Evolutionary conservation across 2,113 vertebrate species (phyloP).

Genomic region (Gymnarchus niloticus): DNA sequence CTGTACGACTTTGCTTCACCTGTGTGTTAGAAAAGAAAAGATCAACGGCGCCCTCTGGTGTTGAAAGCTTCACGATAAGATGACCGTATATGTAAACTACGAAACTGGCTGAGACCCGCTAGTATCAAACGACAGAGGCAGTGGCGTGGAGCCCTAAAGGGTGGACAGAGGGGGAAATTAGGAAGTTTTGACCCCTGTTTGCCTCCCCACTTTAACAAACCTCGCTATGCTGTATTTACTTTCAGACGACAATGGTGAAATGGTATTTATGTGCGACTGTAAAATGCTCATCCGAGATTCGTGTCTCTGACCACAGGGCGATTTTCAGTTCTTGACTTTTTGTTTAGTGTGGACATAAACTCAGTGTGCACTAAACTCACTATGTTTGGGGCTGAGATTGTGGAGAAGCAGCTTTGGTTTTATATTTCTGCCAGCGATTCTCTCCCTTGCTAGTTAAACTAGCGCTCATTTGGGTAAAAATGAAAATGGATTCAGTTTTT

Average conservation of each 20-base stretch:
- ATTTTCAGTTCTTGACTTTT: neutral
- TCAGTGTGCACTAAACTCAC: neutral
- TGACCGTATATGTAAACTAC: neutral
- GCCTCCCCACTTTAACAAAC: no score
- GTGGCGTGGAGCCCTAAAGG: no score
- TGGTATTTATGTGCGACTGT: neutral
- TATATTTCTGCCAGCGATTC: neutral
- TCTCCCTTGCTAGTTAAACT: neutral
- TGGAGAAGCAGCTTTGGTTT: neutral
- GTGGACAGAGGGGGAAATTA: no score
- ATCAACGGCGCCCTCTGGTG: neutral
- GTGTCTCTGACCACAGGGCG: neutral
- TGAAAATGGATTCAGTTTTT: neutral
- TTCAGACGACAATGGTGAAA: no score
- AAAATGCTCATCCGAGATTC: neutral
- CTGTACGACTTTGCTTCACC: neutral
- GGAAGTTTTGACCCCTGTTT: no score
- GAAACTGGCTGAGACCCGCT: no score
- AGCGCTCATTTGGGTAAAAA: neutral
- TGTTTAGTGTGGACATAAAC: no score
- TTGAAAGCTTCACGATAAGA: neutral
- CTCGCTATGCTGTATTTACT: neutral
- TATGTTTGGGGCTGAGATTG: neutral
- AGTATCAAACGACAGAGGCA: neutral
- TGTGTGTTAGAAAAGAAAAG: neutral